Conservation (phyloP, 2,888 invertebrate species). For the Corbicula japonica region DNA sequence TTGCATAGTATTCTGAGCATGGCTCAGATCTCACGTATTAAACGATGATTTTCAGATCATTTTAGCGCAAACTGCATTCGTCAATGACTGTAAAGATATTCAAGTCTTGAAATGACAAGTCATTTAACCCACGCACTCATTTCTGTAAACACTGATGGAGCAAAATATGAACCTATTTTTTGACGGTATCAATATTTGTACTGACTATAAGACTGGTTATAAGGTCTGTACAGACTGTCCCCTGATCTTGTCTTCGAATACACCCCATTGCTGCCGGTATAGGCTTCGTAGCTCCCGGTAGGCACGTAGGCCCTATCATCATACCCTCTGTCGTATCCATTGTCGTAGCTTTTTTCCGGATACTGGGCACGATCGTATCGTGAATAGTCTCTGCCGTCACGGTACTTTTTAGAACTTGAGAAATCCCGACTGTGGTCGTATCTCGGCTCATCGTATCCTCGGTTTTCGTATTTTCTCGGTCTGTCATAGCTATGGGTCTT, state of each 20-base stretch:
- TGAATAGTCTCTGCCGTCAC: slow-evolving; percentile 31
- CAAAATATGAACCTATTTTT: neutral
- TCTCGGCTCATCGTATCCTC: slow-evolving; percentile 28
- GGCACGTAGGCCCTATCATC: slow-evolving; percentile 16
- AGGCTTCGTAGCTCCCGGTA: neutral
- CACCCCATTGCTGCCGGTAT: slow-evolving; percentile 2
- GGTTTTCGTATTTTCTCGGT: slow-evolving; percentile 28
- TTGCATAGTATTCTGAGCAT: no score
- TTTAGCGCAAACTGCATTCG: no score
- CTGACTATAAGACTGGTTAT: slow-evolving; percentile 25
- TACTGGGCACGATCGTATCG: slow-evolving; percentile 2
- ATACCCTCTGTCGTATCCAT: slow-evolving; percentile 29
- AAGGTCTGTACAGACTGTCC: slow-evolving; percentile 60
- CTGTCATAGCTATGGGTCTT: slow-evolving; percentile 39
- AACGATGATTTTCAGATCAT: no score
- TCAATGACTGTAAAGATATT: no score
- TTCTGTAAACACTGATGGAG: neutral
- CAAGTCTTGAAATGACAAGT: no score
- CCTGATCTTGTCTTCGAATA: slow-evolving; percentile 9
- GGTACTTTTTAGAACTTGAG: slow-evolving; percentile 32
- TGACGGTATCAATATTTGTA: neutral
- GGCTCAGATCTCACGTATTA: no score
- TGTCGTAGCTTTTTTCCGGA: neutral
- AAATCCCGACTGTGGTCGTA: slow-evolving; percentile 22
- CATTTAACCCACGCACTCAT: no score